A percentile compares a stretch with the other conserved stretches of the same genome.
Evolutionary conservation across 2,888 invertebrate genomes (phyloP).

Genomic region (Oscheius myriophilus): DNA sequence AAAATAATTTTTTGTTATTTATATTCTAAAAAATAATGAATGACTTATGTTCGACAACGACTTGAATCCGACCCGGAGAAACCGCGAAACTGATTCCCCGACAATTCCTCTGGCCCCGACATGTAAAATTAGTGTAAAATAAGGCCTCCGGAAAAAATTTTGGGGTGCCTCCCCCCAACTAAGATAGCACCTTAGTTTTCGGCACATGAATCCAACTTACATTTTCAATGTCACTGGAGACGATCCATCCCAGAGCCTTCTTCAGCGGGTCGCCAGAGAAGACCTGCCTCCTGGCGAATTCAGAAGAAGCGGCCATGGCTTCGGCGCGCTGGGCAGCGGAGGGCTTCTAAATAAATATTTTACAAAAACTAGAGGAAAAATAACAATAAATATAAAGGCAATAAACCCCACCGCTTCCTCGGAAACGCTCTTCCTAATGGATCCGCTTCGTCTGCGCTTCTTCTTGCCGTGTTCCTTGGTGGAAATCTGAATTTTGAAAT

Average conservation of each 20-base stretch:
- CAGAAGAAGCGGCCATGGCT: slow-evolving; percentile 34
- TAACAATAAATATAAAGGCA: too few species aligned
- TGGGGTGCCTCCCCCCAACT: too few species aligned
- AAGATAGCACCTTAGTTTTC: too few species aligned
- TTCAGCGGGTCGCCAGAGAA: slow-evolving; percentile 56
- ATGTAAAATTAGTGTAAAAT: too few species aligned
- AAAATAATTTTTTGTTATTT: too few species aligned
- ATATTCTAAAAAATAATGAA: too few species aligned
- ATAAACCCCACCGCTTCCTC: slow-evolving; percentile 19
- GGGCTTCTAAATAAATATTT: slow-evolving; percentile 26
- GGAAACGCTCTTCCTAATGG: slow-evolving; percentile 17
- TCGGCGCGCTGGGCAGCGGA: slow-evolving; percentile 37
- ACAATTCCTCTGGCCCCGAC: too few species aligned
- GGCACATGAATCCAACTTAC: too few species aligned
- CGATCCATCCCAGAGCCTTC: slow-evolving; percentile 46
- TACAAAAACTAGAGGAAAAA: neutral
- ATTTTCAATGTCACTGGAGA: slow-evolving; percentile 41
- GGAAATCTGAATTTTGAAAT: neutral
- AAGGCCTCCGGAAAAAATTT: too few species aligned
- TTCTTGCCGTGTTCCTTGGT: slow-evolving; percentile 2
- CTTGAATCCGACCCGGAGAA: too few species aligned
- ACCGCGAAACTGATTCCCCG: too few species aligned
- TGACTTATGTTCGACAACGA: too few species aligned
- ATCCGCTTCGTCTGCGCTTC: slow-evolving; percentile 17
- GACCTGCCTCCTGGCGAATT: slow-evolving; percentile 39